Evolutionary conservation across 2,113 vertebrate genomes (phyloP).

Genomic region (Smithornis capensis): DNA sequence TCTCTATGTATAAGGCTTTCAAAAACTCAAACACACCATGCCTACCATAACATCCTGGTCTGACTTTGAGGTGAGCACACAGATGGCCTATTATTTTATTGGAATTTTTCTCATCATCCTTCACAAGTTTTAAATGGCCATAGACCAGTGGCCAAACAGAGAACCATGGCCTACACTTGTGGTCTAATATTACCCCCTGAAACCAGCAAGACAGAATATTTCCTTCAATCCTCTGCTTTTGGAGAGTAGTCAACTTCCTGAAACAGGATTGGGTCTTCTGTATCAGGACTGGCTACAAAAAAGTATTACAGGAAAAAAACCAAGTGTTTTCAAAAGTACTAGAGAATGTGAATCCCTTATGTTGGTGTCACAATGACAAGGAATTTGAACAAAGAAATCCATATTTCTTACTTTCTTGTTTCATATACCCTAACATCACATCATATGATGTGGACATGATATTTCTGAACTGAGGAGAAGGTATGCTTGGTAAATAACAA

Average conservation of each 20-base stretch:
- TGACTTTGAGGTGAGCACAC: neutral
- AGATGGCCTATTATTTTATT: neutral
- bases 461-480: neutral
- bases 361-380: fast-evolving
- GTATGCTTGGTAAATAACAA: neutral
- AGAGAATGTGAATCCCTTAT: neutral
- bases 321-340: neutral
- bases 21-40: neutral
- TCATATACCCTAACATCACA: neutral
- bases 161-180: neutral
- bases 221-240: neutral
- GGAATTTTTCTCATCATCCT: neutral
- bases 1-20: neutral
- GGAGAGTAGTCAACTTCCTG: neutral
- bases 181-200: neutral
- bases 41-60: neutral
- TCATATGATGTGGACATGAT: neutral
- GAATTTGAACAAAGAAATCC: neutral
- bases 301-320: neutral
- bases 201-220: neutral
- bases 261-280: neutral
- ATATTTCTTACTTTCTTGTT: neutral
- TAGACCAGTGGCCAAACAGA: neutral
- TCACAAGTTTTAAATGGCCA: neutral
- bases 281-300: neutral